These are phyloP conservation scores for Ceuthmochares aereus DNA, from an alignment of 2,113 vertebrate species.

Conservation along the genomic window DNA sequence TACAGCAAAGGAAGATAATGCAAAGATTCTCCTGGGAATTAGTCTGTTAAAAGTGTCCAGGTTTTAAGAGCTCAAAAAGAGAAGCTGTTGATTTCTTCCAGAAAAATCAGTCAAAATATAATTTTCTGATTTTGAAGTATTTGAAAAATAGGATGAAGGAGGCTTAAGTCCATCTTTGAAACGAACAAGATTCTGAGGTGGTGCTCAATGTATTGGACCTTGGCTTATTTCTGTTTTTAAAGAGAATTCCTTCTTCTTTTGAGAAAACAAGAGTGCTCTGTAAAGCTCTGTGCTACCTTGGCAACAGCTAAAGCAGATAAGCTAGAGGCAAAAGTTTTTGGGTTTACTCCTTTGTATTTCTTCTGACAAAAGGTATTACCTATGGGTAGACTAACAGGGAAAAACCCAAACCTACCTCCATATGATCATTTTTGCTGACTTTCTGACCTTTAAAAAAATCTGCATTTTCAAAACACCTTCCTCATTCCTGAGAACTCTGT, in stretches of 20 bases:
- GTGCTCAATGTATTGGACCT: background rate
- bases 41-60: background rate
- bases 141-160: background rate
- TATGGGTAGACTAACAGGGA: background rate
- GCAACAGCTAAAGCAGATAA: background rate
- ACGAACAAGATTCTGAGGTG: background rate
- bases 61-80: background rate
- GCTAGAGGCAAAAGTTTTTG: background rate
- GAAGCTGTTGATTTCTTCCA: background rate
- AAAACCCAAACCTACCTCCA: background rate
- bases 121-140: background rate
- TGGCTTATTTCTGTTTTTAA: background rate
- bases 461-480: background rate
- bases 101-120: background rate
- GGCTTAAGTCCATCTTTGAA: background rate
- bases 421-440: background rate
- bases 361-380: background rate
- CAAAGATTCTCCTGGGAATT: background rate
- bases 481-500: background rate
- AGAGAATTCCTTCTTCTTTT: background rate
- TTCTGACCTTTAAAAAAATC: background rate
- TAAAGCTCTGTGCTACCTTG: background rate
- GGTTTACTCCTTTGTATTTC: background rate
- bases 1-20: background rate
- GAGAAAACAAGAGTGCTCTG: background rate